A percentile compares a stretch with the other conserved stretches of the same genome.
Evolutionary conservation across 92 coral and sea anemone genomes (phyloP).

Genomic region (Anthopleura xanthogrammica): DNA sequence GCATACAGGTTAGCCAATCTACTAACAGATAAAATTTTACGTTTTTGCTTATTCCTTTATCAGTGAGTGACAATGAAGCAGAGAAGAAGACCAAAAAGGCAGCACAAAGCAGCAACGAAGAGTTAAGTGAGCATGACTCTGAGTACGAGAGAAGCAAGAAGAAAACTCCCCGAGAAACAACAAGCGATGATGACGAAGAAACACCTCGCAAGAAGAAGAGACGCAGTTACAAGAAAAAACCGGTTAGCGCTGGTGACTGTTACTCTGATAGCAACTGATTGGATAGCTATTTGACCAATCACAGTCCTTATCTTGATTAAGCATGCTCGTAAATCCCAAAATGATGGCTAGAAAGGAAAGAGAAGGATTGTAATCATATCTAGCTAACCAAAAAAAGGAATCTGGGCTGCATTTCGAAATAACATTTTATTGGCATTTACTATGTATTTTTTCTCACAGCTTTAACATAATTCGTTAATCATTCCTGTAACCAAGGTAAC

Average conservation of each 20-base stretch:
- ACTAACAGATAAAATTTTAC: no score
- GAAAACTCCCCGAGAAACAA: conserved; percentile 49
- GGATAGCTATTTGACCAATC: background rate
- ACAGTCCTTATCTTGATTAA: background rate
- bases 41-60: background rate
- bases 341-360: background rate
- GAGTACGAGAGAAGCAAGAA: conserved; percentile 64
- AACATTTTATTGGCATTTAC: no score
- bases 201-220: conserved; percentile 71
- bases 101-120: conserved; percentile 42
- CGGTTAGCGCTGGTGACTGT: conserved; percentile 92
- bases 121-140: conserved; percentile 61
- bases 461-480: no score
- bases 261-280: conserved; percentile 79
- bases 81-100: conserved; percentile 58
- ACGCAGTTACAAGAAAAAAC: conserved; percentile 94
- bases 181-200: conserved; percentile 64
- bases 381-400: no score
- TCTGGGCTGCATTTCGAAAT: no score
- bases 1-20: no score
- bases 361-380: no score
- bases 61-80: conserved; percentile 66
- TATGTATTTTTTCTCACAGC: no score
- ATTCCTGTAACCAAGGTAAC: background rate
- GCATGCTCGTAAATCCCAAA: background rate